These are phyloP conservation scores for Corythaixoides concolor DNA, from an alignment of 2,113 vertebrate species.

Conservation along the genomic window DNA sequence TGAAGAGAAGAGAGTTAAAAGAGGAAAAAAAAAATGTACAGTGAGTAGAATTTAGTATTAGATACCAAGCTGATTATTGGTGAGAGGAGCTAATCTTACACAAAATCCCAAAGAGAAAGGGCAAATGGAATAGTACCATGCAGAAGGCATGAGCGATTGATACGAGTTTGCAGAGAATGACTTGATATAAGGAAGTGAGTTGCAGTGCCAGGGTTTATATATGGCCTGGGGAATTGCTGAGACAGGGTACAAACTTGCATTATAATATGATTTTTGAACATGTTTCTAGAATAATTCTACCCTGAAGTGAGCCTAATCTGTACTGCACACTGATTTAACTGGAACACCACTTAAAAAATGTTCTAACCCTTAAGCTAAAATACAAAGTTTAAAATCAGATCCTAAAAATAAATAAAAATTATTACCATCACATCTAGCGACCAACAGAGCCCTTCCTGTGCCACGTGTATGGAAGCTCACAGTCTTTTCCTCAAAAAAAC, in stretches of 20 bases:
- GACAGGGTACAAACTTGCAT: not conserved
- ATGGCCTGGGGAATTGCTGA: not conserved
- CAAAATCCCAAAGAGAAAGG: not conserved
- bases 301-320: not conserved
- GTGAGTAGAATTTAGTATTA: not conserved
- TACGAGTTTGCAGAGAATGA: not conserved
- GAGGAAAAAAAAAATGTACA: not conserved
- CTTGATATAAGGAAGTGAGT: not conserved
- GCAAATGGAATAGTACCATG: not conserved
- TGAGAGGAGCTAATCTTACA: not conserved
- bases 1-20: not conserved
- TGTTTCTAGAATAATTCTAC: slow-evolving; percentile 30
- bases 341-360: not conserved
- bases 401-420: not conserved
- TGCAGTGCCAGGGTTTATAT: not conserved
- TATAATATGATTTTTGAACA: not conserved
- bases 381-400: not conserved
- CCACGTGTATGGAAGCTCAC: not conserved
- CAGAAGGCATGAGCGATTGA: not conserved
- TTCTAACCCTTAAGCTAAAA: not conserved
- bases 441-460: not conserved
- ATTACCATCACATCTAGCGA: not conserved
- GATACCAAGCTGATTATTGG: not conserved
- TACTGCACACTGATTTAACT: slow-evolving; percentile 20
- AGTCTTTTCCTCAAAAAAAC: not conserved